Conservation (phyloP, 2,888 invertebrate species). For the Augiades crinisus region DNA sequence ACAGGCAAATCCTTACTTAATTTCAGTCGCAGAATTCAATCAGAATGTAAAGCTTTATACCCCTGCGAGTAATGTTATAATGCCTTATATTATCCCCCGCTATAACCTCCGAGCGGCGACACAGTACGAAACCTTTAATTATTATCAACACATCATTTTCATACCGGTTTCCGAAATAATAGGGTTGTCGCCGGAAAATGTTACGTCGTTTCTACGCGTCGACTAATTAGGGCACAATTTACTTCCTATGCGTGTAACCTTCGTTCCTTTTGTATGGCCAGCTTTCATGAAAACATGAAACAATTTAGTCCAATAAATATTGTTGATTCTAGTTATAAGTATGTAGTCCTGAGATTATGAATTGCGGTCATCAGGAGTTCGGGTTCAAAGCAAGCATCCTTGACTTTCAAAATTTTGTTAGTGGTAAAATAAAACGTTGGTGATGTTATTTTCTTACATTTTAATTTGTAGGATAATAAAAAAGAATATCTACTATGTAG, state of each 20-base stretch:
- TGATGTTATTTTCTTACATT: no score
- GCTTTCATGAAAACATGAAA: not conserved
- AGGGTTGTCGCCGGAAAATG: constrained; percentile 54
- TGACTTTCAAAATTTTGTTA: no score
- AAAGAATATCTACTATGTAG: no score
- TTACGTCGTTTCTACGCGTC: constrained; percentile 2
- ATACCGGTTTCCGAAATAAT: constrained; percentile 60
- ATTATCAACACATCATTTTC: constrained; percentile 81
- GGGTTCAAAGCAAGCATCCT: no score
- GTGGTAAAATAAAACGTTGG: no score
- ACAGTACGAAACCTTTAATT: constrained; percentile 77
- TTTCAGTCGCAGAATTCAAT: constrained; percentile 80
- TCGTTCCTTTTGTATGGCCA: not conserved
- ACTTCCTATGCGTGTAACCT: not conserved
- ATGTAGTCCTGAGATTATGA: no score
- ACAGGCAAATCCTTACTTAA: constrained; percentile 81
- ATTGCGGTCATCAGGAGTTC: no score
- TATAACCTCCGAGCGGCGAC: constrained; percentile 60
- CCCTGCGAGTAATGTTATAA: constrained; percentile 76
- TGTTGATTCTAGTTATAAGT: no score
- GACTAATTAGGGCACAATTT: constrained; percentile 12
- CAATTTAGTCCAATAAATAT: not conserved
- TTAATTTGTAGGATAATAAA: no score
- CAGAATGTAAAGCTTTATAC: constrained; percentile 76
- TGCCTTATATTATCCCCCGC: constrained; percentile 72